phyloP scores from a whole-genome alignment of 2,888 invertebrate species.

The Chrysomela aeneicollis region DNA sequence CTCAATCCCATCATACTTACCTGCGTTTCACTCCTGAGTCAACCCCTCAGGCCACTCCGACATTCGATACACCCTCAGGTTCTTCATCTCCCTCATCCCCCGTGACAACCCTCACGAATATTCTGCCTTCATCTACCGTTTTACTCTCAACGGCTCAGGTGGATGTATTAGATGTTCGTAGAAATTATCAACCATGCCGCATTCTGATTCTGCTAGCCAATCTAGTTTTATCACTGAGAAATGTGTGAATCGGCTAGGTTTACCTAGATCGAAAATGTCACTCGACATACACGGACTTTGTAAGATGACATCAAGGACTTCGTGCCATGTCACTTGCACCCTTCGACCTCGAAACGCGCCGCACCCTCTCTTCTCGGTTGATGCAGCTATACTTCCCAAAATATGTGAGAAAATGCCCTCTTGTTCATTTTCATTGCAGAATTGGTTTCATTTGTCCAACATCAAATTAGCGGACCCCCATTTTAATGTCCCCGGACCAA shows the following conservation, averaged over 20 bases:
- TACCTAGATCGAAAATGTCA: neutral
- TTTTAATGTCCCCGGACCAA: no score
- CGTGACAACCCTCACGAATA: neutral
- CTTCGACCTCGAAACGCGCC: neutral
- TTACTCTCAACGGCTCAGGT: neutral
- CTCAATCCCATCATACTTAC: neutral
- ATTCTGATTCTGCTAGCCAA: slow-evolving; percentile 7
- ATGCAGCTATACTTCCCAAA: neutral
- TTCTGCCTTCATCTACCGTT: neutral
- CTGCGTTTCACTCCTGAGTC: neutral
- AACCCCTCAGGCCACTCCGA: neutral
- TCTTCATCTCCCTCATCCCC: no score
- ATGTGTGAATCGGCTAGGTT: neutral
- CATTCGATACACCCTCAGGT: neutral
- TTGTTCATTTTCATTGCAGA: neutral
- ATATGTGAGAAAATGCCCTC: slow-evolving; percentile 1
- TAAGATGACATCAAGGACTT: neutral
- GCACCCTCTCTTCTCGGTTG: neutral
- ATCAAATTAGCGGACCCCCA: no score
- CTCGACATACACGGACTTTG: neutral
- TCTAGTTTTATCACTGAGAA: slow-evolving; percentile 1
- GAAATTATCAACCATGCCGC: neutral
- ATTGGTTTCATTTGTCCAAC: neutral
- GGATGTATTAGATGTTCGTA: neutral
- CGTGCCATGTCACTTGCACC: neutral